phyloP scores from a whole-genome alignment of 2,113 vertebrate species.

The Hypocryptadius cinnamomeus region DNA sequence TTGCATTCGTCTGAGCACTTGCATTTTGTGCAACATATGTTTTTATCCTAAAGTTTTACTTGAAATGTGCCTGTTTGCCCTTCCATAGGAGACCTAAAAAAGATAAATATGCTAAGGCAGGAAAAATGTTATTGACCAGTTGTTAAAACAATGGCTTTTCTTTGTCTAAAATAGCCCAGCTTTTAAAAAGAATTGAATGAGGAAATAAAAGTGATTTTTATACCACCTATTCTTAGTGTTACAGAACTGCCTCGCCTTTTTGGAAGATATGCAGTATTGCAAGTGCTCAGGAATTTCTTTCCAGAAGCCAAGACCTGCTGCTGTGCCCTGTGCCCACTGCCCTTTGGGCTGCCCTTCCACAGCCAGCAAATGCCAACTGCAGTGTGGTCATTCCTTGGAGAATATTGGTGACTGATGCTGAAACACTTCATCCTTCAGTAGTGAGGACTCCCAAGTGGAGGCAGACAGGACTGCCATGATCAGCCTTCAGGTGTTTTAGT shows the following conservation, averaged over 20 bases:
- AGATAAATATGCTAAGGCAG: not conserved
- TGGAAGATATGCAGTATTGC: not conserved
- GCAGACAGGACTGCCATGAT: not conserved
- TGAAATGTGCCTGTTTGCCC: not conserved
- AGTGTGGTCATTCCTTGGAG: accelerated
- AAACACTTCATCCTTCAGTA: accelerated
- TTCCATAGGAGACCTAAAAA: not conserved
- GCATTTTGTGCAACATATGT: not conserved
- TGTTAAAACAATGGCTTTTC: not conserved
- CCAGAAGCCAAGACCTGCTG: not conserved
- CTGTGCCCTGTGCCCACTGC: not conserved
- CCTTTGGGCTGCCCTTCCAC: not conserved
- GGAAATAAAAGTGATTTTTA: not conserved
- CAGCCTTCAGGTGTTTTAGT: not conserved
- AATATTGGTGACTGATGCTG: not conserved
- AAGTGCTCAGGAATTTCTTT: not conserved
- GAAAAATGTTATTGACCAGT: not conserved
- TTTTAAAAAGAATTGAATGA: not conserved
- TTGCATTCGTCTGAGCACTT: not conserved
- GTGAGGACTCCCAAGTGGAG: not conserved
- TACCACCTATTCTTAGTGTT: not conserved
- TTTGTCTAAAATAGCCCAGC: not conserved
- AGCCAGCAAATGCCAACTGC: not conserved
- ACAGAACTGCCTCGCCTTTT: not conserved
- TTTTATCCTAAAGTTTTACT: not conserved